phyloP scores from a whole-genome alignment of 2,113 vertebrate species.

The Capreolus pygargus region DNA sequence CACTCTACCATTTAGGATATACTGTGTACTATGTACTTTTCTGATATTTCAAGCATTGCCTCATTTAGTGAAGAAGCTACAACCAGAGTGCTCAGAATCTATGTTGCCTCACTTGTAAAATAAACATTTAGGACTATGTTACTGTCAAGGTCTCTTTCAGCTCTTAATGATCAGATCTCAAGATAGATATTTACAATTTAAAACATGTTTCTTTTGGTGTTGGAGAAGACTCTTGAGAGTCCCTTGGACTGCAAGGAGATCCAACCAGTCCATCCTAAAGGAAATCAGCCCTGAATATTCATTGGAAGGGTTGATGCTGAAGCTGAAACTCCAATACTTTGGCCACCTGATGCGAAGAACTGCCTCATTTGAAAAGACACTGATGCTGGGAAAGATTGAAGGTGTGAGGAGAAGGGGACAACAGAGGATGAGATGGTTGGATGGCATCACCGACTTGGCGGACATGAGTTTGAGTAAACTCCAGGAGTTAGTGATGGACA shows the following conservation, averaged over 20 bases:
- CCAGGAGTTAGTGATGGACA: background rate
- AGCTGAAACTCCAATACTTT: background rate
- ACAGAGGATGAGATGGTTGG: background rate
- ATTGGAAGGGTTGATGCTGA: background rate
- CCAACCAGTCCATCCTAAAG: background rate
- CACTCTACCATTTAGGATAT: background rate
- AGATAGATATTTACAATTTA: background rate
- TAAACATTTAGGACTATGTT: background rate
- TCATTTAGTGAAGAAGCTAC: background rate
- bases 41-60: background rate
- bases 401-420: rapidly evolving
- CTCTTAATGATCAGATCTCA: background rate
- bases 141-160: background rate
- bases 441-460: background rate
- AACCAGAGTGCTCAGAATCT: background rate
- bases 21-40: background rate
- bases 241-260: background rate
- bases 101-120: background rate
- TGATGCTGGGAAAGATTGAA: background rate
- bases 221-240: background rate
- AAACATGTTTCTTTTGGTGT: background rate
- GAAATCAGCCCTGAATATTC: background rate
- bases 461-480: background rate
- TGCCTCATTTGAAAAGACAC: background rate
- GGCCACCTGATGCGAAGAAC: background rate